Percentiles rank a stretch among this genome's conserved stretches.
Conservation (phyloP, 2,888 invertebrate genomes). For the Hypomecis punctinalis region DNA sequence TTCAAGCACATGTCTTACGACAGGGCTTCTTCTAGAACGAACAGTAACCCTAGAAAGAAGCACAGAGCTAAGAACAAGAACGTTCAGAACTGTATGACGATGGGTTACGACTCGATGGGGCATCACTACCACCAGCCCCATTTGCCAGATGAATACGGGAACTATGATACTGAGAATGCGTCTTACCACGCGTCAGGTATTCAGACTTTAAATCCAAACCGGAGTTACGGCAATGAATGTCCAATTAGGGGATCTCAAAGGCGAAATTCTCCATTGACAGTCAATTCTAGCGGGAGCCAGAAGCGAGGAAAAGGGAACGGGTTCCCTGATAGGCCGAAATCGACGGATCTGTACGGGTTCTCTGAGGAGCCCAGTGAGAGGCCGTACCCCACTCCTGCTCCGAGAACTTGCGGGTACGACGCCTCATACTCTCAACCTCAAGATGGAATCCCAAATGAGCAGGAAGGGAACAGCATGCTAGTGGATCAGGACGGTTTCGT, state of each 20-base stretch:
- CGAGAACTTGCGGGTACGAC: slow-evolving; percentile 78
- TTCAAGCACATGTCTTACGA: slow-evolving; percentile 84
- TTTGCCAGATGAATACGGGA: slow-evolving; percentile 78
- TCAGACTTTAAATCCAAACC: slow-evolving; percentile 80
- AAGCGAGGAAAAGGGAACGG: slow-evolving; percentile 79
- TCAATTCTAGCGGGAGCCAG: slow-evolving; percentile 80
- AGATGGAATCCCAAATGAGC: slow-evolving; percentile 79
- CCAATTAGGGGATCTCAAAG: slow-evolving; percentile 75
- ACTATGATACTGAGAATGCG: slow-evolving; percentile 78
- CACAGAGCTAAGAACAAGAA: slow-evolving; percentile 80
- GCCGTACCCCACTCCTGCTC: slow-evolving; percentile 80
- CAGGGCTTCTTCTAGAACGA: slow-evolving; percentile 78
- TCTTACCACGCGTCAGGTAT: slow-evolving; percentile 83
- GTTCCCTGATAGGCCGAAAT: slow-evolving; percentile 87
- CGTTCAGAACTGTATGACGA: slow-evolving; percentile 85
- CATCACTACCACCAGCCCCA: slow-evolving; percentile 84
- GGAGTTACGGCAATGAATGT: slow-evolving; percentile 77
- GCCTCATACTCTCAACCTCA: slow-evolving; percentile 84
- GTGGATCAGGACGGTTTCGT: slow-evolving; percentile 97
- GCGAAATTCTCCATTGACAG: slow-evolving; percentile 76
- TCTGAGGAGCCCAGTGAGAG: slow-evolving; percentile 77
- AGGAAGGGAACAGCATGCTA: slow-evolving; percentile 89
- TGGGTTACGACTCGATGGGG: slow-evolving; percentile 84
- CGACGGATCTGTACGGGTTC: slow-evolving; percentile 86
- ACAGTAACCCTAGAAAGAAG: slow-evolving; percentile 82